These are phyloP conservation scores for Pelochelys cantorii DNA, from an alignment of 2,797 vertebrate species.

Conservation along the genomic window DNA sequence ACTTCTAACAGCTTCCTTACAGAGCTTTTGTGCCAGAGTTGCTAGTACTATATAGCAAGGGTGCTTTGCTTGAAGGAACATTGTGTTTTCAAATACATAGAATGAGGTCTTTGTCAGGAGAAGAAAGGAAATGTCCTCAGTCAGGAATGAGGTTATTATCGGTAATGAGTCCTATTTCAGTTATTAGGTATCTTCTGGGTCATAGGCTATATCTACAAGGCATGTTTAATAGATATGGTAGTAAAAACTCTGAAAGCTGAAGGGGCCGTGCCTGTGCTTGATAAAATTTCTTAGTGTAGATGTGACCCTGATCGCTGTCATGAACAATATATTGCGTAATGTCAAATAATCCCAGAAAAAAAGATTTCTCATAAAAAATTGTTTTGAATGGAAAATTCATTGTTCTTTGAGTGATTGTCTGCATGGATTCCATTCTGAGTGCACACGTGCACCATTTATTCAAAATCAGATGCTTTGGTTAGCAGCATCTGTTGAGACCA, in stretches of 20 bases:
- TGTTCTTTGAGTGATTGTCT: too few species aligned
- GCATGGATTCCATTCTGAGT: too few species aligned
- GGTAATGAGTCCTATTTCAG: neutral
- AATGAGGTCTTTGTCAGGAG: neutral
- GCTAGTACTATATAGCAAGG: too few species aligned
- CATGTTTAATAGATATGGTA: neutral
- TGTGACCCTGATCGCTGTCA: neutral
- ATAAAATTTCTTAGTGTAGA: neutral
- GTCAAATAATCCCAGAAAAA: neutral
- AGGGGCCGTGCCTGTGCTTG: neutral
- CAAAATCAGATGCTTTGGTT: too few species aligned
- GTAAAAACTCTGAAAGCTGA: neutral
- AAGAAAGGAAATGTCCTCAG: neutral
- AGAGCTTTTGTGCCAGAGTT: neutral
- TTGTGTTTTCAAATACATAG: neutral
- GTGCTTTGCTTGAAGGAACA: too few species aligned
- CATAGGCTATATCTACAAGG: neutral
- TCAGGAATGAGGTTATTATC: neutral
- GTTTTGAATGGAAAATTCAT: neutral
- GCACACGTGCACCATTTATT: too few species aligned
- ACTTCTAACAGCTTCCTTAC: neutral
- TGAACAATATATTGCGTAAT: neutral
- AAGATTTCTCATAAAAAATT: neutral
- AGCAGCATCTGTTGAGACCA: too few species aligned
- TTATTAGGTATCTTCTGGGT: neutral